Evolutionary conservation across 35 echinoderm and acorn worm species (phyloP).

Genomic region (Amphiura filiformis): DNA sequence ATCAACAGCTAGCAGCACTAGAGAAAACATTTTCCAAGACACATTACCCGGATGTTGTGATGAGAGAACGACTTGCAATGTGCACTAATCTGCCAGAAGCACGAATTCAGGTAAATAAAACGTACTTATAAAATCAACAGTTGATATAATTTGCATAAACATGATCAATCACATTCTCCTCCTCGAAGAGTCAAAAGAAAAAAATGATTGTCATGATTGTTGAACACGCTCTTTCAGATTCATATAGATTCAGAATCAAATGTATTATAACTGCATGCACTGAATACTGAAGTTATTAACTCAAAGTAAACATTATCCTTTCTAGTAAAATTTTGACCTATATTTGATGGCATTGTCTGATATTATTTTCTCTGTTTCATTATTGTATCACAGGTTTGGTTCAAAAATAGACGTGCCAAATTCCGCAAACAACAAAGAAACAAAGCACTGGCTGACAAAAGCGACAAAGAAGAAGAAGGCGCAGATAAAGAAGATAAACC

Average conservation of each 20-base stretch:
- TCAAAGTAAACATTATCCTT: too few relatives aligned
- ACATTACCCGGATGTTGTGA: constrained; percentile 98
- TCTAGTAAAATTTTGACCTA: too few relatives aligned
- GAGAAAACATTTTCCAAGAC: constrained; percentile 96
- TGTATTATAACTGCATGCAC: too few relatives aligned
- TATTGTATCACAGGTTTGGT: constrained; percentile 83
- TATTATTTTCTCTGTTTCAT: neutral
- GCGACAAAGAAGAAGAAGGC: constrained; percentile 39
- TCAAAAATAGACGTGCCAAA: constrained; percentile 97
- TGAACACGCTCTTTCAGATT: too few relatives aligned
- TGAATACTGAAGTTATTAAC: too few relatives aligned
- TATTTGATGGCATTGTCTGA: too few relatives aligned
- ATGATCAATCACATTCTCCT: too few relatives aligned
- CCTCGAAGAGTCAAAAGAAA: too few relatives aligned
- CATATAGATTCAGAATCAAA: too few relatives aligned
- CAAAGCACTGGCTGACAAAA: constrained; percentile 62
- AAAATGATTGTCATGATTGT: too few relatives aligned
- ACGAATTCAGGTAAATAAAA: constrained; percentile 76
- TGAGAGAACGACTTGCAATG: constrained; percentile 95
- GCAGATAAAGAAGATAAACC: constrained; percentile 37
- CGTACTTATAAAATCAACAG: neutral
- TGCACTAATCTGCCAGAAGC: constrained; percentile 97
- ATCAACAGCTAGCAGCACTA: constrained; percentile 92
- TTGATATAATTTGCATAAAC: neutral
- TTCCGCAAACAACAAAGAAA: constrained; percentile 96